A percentile compares a stretch with the other conserved stretches of the same genome.
phyloP scores from a whole-genome alignment of 2,797 vertebrate species.

The Enoplosus armatus region DNA sequence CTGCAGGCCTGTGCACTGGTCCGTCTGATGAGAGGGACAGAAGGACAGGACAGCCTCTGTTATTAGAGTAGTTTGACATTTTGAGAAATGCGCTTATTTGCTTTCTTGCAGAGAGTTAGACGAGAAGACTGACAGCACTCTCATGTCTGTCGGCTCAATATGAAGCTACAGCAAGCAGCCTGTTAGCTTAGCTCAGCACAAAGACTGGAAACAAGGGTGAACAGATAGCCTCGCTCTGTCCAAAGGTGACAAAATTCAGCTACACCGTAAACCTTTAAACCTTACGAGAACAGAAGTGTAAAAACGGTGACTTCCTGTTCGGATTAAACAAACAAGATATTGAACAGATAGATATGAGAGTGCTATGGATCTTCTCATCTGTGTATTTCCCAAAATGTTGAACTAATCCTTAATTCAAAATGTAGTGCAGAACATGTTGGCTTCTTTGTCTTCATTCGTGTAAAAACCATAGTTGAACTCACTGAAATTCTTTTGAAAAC shows the following conservation, averaged over 20 bases:
- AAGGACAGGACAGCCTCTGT: conserved; percentile 45
- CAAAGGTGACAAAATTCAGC: neutral
- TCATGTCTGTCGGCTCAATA: neutral
- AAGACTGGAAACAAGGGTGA: no score
- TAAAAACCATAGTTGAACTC: no score
- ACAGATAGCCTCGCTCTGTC: neutral
- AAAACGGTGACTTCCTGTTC: neutral
- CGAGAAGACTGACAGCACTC: neutral
- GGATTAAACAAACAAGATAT: neutral
- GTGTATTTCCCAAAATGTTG: neutral
- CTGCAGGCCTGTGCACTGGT: conserved; percentile 90
- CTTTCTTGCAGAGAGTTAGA: neutral
- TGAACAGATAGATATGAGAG: neutral
- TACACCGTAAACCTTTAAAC: neutral
- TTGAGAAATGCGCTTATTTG: neutral
- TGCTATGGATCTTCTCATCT: no score
- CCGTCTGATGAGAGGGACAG: conserved; percentile 77
- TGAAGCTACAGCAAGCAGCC: neutral
- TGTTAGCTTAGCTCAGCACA: conserved; percentile 9
- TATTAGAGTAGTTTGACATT: neutral
- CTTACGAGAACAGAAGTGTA: neutral
- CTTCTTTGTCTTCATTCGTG: no score
- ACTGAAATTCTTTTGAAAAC: no score
- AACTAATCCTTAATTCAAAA: neutral
- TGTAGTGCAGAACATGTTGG: neutral